Evolutionary conservation across 2,797 vertebrate species (phyloP).

Genomic region (Centropyge bicolor): DNA sequence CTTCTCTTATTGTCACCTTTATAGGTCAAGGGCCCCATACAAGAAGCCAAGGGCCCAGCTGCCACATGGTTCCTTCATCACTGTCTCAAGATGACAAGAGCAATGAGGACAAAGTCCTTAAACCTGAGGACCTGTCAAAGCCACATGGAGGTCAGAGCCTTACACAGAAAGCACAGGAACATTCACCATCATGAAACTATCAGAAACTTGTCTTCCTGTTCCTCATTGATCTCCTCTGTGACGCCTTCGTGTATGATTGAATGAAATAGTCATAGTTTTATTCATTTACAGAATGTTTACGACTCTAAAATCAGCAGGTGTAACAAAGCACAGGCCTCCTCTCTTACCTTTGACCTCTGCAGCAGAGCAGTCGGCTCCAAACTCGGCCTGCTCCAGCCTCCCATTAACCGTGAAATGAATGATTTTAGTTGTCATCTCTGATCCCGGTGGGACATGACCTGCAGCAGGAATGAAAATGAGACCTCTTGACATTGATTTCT

Average conservation of each 20-base stretch:
- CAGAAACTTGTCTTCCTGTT: neutral
- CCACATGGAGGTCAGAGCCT: conserved; percentile 51
- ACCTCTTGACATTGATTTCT: conserved; percentile 26
- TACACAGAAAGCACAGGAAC: neutral
- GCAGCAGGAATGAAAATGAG: conserved; percentile 13
- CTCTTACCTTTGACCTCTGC: conserved; percentile 78
- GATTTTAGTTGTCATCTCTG: conserved; percentile 65
- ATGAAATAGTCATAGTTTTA: accelerated
- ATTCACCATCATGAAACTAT: neutral
- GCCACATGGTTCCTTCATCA: conserved; percentile 17
- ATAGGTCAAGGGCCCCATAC: neutral
- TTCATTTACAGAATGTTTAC: accelerated
- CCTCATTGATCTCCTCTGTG: neutral
- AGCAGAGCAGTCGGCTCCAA: conserved; percentile 62
- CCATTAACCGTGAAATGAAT: conserved; percentile 77
- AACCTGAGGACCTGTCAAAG: conserved; percentile 54
- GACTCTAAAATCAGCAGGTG: neutral
- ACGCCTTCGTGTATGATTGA: neutral
- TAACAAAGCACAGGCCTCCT: neutral
- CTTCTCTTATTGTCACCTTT: neutral
- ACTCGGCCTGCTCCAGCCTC: conserved; percentile 72
- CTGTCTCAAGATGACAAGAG: neutral
- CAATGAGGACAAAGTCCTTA: conserved; percentile 8
- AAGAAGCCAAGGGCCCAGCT: too few species aligned
- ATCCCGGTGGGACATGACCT: conserved; percentile 23